phyloP scores from a whole-genome alignment of 2,888 invertebrate genomes.

The Chymomyza procnemis region DNA sequence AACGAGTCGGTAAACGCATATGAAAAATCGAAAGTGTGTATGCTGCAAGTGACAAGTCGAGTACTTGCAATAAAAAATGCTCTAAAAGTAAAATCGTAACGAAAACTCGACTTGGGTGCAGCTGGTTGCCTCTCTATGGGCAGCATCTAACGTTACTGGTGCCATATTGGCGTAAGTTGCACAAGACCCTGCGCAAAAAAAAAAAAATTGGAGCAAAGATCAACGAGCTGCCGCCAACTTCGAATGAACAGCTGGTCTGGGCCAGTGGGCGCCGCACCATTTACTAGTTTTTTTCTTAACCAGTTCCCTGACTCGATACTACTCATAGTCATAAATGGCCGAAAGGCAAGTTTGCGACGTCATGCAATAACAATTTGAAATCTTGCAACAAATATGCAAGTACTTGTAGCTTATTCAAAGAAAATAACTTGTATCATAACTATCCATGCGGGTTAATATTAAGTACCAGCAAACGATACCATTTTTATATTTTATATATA shows the following conservation, averaged over 20 bases:
- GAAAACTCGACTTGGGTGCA: slow-evolving; percentile 15
- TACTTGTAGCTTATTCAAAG: background rate
- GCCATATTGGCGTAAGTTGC: slow-evolving; percentile 54
- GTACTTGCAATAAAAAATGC: slow-evolving; percentile 16
- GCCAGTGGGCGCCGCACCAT: slow-evolving; percentile 4
- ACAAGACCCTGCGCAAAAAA: slow-evolving; percentile 39
- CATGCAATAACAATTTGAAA: background rate
- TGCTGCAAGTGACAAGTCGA: slow-evolving; percentile 25
- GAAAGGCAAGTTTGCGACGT: background rate
- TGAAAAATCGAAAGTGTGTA: slow-evolving; percentile 65
- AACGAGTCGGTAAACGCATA: slow-evolving; percentile 42
- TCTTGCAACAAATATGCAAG: background rate
- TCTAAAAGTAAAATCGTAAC: background rate
- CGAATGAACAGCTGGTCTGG: slow-evolving; percentile 12
- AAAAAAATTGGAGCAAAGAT: slow-evolving; percentile 63
- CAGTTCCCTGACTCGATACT: slow-evolving; percentile 46
- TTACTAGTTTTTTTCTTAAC: slow-evolving; percentile 47
- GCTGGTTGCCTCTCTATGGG: slow-evolving; percentile 30
- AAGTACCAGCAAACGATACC: too few species aligned
- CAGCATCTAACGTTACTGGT: slow-evolving; percentile 36
- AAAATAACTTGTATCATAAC: background rate
- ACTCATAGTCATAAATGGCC: slow-evolving; percentile 3
- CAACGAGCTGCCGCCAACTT: slow-evolving; percentile 53
- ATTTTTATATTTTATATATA: too few species aligned
- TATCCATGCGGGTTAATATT: background rate